Evolutionary conservation across 2,113 vertebrate genomes (phyloP).

Genomic region (Rutilus rutilus): DNA sequence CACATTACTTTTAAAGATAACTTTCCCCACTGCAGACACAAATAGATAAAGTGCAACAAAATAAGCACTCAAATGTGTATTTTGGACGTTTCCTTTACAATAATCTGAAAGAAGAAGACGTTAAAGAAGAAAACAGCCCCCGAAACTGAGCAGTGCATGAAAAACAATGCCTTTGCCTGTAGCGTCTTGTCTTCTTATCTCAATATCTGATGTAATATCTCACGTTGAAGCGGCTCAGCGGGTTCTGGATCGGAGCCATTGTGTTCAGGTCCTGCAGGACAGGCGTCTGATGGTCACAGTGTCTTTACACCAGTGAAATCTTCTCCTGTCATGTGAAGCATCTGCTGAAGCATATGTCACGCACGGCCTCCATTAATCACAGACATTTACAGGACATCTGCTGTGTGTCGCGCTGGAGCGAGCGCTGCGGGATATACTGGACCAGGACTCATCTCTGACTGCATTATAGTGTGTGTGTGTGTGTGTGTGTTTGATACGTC

Average conservation of each 20-base stretch:
- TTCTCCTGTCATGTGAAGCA: slow-evolving; percentile 3
- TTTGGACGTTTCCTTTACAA: not conserved
- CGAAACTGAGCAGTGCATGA: not conserved
- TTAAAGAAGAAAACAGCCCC: not conserved
- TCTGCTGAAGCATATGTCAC: slow-evolving; percentile 57
- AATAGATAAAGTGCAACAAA: not conserved
- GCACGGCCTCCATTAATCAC: slow-evolving; percentile 45
- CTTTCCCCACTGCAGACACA: not conserved
- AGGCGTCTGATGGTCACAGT: not conserved
- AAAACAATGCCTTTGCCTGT: not conserved
- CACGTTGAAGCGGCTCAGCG: not conserved
- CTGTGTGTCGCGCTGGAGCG: not conserved
- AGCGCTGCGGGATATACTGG: not conserved
- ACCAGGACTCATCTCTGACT: not conserved
- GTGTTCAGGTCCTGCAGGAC: not conserved
- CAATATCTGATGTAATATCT: not conserved
- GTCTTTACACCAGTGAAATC: slow-evolving; percentile 4
- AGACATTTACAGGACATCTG: slow-evolving; percentile 53
- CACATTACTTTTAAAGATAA: too few relatives aligned
- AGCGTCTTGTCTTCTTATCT: not conserved
- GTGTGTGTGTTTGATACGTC: not conserved
- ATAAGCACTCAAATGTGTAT: not conserved
- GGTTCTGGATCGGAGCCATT: not conserved
- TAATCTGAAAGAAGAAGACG: not conserved
- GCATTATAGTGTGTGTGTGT: not conserved